phyloP scores from a whole-genome alignment of 2,888 invertebrate species.

The Pristionchus exspectatus region DNA sequence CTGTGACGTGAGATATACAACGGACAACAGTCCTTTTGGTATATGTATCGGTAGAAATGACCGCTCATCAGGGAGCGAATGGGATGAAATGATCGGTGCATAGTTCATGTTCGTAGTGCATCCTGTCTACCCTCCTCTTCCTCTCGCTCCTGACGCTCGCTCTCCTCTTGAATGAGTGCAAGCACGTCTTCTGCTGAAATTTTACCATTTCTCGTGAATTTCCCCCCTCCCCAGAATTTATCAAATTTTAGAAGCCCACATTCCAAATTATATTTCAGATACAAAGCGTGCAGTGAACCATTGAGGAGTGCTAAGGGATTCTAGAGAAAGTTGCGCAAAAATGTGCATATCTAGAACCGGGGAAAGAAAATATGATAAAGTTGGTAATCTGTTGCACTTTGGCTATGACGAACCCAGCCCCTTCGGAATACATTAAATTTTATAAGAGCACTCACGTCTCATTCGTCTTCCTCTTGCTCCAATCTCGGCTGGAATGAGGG shows the following conservation, averaged over 20 bases:
- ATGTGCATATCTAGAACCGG: too few relatives aligned
- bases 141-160: slow-evolving; percentile 40
- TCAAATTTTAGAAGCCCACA: too few relatives aligned
- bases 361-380: too few relatives aligned
- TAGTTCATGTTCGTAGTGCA: neutral
- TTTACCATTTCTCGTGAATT: neutral
- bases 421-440: neutral
- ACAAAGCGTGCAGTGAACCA: too few relatives aligned
- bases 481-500: slow-evolving; percentile 65
- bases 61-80: neutral
- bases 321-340: too few relatives aligned
- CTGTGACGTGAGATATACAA: neutral
- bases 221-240: too few relatives aligned
- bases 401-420: too few relatives aligned
- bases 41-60: neutral
- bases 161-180: slow-evolving; percentile 49
- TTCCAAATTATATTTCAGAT: too few relatives aligned
- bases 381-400: too few relatives aligned
- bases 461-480: slow-evolving; percentile 62
- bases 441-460: neutral
- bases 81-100: neutral
- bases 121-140: slow-evolving; percentile 24
- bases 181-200: slow-evolving; percentile 53
- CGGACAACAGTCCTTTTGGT: too few relatives aligned
- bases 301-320: too few relatives aligned